A percentile compares a stretch with the other conserved stretches of the same genome.
These are phyloP conservation scores for Perizoma flavofasciatum DNA, from an alignment of 2,888 invertebrate species.

Conservation along the genomic window DNA sequence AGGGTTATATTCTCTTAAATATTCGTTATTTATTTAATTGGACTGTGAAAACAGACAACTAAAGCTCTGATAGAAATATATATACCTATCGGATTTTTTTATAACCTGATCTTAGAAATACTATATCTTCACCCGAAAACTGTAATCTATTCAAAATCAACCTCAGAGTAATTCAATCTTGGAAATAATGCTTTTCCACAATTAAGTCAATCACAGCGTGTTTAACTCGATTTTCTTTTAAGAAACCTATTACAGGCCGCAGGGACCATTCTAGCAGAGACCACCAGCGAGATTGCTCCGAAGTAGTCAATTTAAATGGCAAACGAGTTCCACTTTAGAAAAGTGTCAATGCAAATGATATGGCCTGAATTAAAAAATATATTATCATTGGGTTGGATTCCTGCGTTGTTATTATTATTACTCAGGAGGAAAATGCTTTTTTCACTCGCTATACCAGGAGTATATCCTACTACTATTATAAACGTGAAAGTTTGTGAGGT, in stretches of 20 bases:
- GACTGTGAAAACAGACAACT: slow-evolving; percentile 4
- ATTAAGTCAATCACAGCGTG: slow-evolving; percentile 76
- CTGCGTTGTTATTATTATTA: background rate
- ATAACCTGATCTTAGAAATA: too few species aligned
- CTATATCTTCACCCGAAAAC: background rate
- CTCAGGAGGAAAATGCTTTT: too few species aligned
- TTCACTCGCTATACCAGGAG: too few species aligned
- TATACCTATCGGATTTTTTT: too few species aligned
- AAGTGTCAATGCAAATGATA: slow-evolving; percentile 66
- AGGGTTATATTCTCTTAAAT: slow-evolving; percentile 1
- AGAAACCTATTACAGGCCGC: slow-evolving; percentile 76
- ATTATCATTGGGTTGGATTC: slow-evolving; percentile 16
- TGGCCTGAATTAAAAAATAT: slow-evolving; percentile 38
- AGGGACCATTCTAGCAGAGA: slow-evolving; percentile 66
- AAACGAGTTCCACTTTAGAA: slow-evolving; percentile 70
- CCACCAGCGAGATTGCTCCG: slow-evolving; percentile 66
- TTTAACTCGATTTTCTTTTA: slow-evolving; percentile 77
- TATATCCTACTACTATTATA: too few species aligned
- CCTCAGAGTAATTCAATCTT: slow-evolving; percentile 23
- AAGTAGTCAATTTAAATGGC: slow-evolving; percentile 78
- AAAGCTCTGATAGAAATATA: slow-evolving; percentile 1
- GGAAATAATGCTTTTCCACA: slow-evolving; percentile 59
- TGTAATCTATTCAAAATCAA: slow-evolving; percentile 10
- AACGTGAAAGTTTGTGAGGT: too few species aligned
- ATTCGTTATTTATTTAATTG: slow-evolving; percentile 18